Base-by-base conservation (phyloP, 2,888 invertebrate species). In the Cryptus armator region DNA sequence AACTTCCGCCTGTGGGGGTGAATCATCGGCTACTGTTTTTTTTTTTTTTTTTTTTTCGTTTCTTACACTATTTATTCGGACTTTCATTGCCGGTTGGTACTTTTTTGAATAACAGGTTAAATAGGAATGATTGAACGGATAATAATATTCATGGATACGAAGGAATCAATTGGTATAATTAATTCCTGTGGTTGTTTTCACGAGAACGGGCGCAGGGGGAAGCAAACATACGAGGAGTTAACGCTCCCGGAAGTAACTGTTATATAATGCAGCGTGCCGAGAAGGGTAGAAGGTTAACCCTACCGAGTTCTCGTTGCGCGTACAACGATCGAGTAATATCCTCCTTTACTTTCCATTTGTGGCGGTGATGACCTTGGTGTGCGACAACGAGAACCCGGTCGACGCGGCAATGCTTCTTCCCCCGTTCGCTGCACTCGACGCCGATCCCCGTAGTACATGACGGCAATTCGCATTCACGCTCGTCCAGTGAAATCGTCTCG, bases 231-330 rank as follows among this genome's bases (percentile, higher is more conserved):
- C 78, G 71, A 62, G 67, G 71, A 80, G 74, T 79, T 76, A 74
- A 79, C 75, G 66, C 78, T 81, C 72, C 81, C 81, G 84, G 84
- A 84, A 82, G 83, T 77, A 9, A 37, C 48, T 51, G 56, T 87
- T 83, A 76, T 64, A 72, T 79, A 87, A 86, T 46, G 67, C 66
- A 16, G 37, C 67, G 80, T 56, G 72, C 70, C 78, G 83, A 70
- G 68, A 83, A 86, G 86, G 85, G 85, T 83, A 84, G 83, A 87
- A 87, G 86, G 87, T 87, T 86, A 80, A 76, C 80, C 74, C 78
- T 68, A 74, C 80, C 72, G 71, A 74, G 80, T 74, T 83, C 75
- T 81, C 80, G 83, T 87, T 87, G 80, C 84, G 83, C 81, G 76
- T 77, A 77, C 67, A 74, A 74, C 86, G 78, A 86, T 80, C 82